These are phyloP conservation scores for Siphamia tubifer DNA, from an alignment of 2,113 vertebrate genomes.

Conservation along the genomic window DNA sequence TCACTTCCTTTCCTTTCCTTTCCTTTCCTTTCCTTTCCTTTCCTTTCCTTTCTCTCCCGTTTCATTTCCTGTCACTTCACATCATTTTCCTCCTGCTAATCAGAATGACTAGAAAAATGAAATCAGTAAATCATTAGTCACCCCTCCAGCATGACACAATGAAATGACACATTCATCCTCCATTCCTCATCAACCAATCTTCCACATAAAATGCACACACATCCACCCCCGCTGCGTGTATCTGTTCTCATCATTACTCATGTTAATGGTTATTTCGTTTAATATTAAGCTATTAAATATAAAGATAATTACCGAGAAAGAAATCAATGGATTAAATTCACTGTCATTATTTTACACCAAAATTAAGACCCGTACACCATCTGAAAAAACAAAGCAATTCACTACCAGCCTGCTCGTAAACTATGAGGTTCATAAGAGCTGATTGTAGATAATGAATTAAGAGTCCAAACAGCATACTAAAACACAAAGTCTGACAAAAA, in stretches of 20 bases:
- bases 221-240: conserved; percentile 49
- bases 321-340: conserved; percentile 71
- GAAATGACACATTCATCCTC: conserved; percentile 56
- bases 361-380: conserved; percentile 11
- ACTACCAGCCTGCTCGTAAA: conserved; percentile 20
- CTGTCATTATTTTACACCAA: conserved; percentile 56
- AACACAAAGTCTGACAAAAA: background rate
- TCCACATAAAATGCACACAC: background rate
- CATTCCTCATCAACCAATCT: background rate
- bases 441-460: conserved; percentile 41
- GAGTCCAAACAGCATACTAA: conserved; percentile 19
- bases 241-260: conserved; percentile 61
- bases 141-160: conserved; percentile 61
- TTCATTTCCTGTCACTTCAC: conserved; percentile 60
- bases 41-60: conserved; percentile 20
- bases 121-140: conserved; percentile 80
- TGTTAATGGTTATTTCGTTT: conserved; percentile 69
- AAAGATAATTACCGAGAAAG: conserved; percentile 69
- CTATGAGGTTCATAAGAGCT: conserved; percentile 15
- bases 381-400: conserved; percentile 19
- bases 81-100: conserved; percentile 67
- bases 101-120: conserved; percentile 66
- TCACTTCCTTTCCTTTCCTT: too few species aligned
- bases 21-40: too few species aligned
- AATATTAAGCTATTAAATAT: conserved; percentile 73